A percentile compares a stretch with the other conserved stretches of the same genome.
Evolutionary conservation across 2,888 invertebrate genomes (phyloP).

Genomic region (Mesorhabditis sp.): DNA sequence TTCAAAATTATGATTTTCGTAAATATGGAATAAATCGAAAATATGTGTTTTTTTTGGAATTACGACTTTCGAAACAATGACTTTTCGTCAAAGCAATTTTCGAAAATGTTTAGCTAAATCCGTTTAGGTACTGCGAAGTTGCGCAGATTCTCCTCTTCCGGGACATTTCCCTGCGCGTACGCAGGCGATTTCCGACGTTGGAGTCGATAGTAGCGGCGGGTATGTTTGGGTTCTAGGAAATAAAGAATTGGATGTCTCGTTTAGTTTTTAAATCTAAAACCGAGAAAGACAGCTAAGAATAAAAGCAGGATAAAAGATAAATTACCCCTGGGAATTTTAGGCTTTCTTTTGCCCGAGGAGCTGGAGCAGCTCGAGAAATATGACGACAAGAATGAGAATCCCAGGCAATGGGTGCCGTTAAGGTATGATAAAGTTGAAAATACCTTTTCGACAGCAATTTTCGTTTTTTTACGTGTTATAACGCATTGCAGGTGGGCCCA

Average conservation of each 20-base stretch:
- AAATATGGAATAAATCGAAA: too few species aligned
- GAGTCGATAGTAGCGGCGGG: slow-evolving; percentile 16
- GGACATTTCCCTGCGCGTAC: slow-evolving; percentile 12
- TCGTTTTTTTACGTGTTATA: not conserved
- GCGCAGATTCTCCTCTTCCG: slow-evolving; percentile 14
- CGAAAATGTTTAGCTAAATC: not conserved
- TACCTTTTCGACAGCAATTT: not conserved
- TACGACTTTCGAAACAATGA: too few species aligned
- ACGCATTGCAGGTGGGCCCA: slow-evolving; percentile 34
- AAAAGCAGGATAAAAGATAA: too few species aligned
- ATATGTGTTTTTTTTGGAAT: too few species aligned
- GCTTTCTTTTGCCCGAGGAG: slow-evolving; percentile 37
- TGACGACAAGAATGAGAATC: slow-evolving; percentile 18
- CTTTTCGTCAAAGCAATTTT: too few species aligned
- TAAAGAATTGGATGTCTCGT: too few species aligned
- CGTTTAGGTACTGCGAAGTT: not conserved
- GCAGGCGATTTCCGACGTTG: slow-evolving; percentile 15
- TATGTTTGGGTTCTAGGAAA: not conserved
- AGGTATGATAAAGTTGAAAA: not conserved
- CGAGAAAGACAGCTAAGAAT: too few species aligned
- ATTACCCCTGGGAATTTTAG: slow-evolving; percentile 7
- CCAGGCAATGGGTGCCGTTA: slow-evolving; percentile 40
- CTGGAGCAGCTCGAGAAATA: slow-evolving; percentile 31
- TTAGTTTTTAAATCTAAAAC: too few species aligned
- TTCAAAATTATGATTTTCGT: too few species aligned